These are phyloP conservation scores for Acrocyrtus sp. DNA, from an alignment of 2,888 invertebrate genomes.

Conservation along the genomic window DNA sequence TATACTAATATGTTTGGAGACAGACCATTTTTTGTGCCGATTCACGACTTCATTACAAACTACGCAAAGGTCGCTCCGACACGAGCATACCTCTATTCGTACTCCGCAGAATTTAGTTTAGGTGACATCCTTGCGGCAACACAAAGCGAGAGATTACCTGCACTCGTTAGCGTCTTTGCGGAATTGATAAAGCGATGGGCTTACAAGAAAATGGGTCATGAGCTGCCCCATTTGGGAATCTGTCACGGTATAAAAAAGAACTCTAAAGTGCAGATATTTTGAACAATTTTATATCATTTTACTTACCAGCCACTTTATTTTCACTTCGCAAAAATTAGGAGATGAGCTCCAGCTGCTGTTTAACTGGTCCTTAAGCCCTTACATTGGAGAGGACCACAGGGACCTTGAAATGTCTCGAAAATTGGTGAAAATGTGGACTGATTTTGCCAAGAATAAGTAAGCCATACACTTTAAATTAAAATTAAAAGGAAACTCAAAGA, in stretches of 20 bases:
- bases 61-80: conserved; percentile 42
- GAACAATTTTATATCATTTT: too few species aligned
- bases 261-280: too few species aligned
- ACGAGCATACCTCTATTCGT: conserved; percentile 39
- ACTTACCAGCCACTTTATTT: background rate
- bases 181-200: conserved; percentile 38
- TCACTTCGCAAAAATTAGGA: conserved; percentile 3
- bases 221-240: conserved; percentile 43
- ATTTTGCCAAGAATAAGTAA: conserved; percentile 48
- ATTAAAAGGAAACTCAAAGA: too few species aligned
- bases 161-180: conserved; percentile 32
- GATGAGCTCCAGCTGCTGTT: conserved; percentile 25
- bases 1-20: conserved; percentile 54
- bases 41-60: conserved; percentile 26
- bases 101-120: conserved; percentile 38
- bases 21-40: conserved; percentile 48
- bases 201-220: conserved; percentile 16
- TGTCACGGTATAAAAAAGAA: conserved; percentile 50
- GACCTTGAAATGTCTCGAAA: conserved; percentile 48
- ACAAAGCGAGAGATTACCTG: conserved; percentile 41
- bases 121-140: conserved; percentile 31
- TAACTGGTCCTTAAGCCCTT: background rate
- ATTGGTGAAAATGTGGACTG: conserved; percentile 42
- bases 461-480: too few species aligned
- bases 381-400: background rate